phyloP scores from a whole-genome alignment of 2,888 invertebrate species.

The Dione vanillae region DNA sequence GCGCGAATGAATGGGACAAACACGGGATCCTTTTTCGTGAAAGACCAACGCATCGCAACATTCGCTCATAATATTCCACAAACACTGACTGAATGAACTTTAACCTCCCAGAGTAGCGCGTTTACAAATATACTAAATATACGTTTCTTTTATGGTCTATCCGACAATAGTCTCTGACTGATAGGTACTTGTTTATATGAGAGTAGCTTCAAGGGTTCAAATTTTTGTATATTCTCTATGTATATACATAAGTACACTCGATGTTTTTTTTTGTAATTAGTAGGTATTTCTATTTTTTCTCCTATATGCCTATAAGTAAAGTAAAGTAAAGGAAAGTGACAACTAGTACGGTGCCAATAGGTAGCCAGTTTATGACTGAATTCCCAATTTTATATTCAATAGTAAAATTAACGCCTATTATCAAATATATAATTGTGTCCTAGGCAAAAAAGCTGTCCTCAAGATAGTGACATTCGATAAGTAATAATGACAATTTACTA shows the following conservation, averaged over 20 bases:
- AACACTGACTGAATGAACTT: constrained; percentile 42
- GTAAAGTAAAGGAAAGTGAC: too few species aligned
- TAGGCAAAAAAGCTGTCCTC: too few species aligned
- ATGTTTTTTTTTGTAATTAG: neutral
- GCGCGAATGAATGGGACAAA: constrained; percentile 71
- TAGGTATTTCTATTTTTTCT: too few species aligned
- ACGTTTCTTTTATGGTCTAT: neutral
- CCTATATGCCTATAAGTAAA: too few species aligned
- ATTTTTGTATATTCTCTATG: neutral
- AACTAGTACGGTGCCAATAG: too few species aligned
- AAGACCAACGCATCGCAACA: constrained; percentile 60
- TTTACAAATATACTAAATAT: constrained; percentile 31
- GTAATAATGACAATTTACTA: too few species aligned
- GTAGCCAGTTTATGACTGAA: too few species aligned
- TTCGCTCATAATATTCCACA: constrained; percentile 51
- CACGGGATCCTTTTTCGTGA: constrained; percentile 72
- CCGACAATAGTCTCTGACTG: neutral
- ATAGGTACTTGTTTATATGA: constrained; percentile 3
- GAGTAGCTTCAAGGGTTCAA: too few species aligned
- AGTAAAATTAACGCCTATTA: too few species aligned
- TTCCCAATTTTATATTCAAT: too few species aligned
- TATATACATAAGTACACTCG: neutral
- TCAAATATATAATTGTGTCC: too few species aligned
- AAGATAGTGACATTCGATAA: too few species aligned
- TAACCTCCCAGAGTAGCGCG: constrained; percentile 36